These are phyloP conservation scores for Poeciliopsis gracilis DNA, from an alignment of 2,797 vertebrate genomes.

Conservation along the genomic window DNA sequence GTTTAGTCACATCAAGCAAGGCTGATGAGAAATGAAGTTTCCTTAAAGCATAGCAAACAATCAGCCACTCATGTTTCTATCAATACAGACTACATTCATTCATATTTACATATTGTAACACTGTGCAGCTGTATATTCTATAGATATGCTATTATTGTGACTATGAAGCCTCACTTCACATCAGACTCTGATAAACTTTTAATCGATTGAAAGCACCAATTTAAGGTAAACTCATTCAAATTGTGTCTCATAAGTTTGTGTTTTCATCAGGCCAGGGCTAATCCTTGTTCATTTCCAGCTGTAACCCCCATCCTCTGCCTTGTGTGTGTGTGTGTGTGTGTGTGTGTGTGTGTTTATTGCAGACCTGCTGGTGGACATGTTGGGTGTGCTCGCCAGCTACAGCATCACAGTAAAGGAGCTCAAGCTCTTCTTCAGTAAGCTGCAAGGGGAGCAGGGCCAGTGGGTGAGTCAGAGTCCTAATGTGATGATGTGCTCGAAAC, in stretches of 20 bases:
- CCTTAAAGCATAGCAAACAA: neutral
- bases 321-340: conserved; percentile 28
- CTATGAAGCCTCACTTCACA: neutral
- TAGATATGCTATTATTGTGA: neutral
- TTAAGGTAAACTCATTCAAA: neutral
- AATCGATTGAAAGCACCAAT: neutral
- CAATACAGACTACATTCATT: conserved; percentile 12
- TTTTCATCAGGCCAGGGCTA: neutral
- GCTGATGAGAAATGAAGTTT: conserved; percentile 29
- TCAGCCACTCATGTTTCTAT: neutral
- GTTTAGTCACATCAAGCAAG: conserved; percentile 50
- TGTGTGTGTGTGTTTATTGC: conserved; percentile 47
- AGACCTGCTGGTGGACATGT: conserved; percentile 98
- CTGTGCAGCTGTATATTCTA: neutral
- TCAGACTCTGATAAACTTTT: neutral
- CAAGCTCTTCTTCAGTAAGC: conserved; percentile 97
- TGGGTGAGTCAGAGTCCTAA: conserved; percentile 86
- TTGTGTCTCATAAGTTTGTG: neutral
- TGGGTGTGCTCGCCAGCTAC: conserved; percentile 96
- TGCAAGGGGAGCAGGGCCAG: conserved; percentile 94
- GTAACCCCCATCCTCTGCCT: conserved; percentile 4
- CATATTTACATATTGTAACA: neutral
- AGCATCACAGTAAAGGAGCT: conserved; percentile 97
- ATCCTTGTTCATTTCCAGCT: conserved; percentile 4
- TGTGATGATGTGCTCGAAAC: conserved; percentile 43